Conservation (phyloP, 2,888 invertebrate genomes). For the Acanthoscelides obtectus region DNA sequence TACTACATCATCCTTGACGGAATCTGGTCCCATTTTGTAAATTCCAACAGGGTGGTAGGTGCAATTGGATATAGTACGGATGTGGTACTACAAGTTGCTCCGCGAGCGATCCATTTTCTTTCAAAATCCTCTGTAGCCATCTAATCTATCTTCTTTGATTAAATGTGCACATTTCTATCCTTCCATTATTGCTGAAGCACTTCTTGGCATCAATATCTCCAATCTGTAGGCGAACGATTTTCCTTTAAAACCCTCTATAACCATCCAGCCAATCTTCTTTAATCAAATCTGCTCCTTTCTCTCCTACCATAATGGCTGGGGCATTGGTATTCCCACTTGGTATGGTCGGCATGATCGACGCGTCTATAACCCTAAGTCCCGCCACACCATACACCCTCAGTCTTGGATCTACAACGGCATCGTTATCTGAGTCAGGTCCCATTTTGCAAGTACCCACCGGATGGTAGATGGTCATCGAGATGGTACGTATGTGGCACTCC, state of each 20-base stretch:
- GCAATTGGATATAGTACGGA: too few relatives aligned
- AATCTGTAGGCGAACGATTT: too few relatives aligned
- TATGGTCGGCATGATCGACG: constrained; percentile 85
- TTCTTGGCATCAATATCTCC: too few relatives aligned
- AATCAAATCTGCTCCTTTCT: constrained; percentile 81
- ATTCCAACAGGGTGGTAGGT: too few relatives aligned
- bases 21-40: too few relatives aligned
- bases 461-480: constrained; percentile 88
- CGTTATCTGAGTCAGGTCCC: constrained; percentile 74
- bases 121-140: too few relatives aligned
- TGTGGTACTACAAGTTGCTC: too few relatives aligned
- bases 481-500: constrained; percentile 81
- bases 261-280: constrained; percentile 71
- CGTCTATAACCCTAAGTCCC: constrained; percentile 78
- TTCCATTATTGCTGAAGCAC: too few relatives aligned
- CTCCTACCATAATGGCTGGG: constrained; percentile 87
- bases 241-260: background rate
- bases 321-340: constrained; percentile 88
- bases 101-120: too few relatives aligned
- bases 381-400: constrained; percentile 72
- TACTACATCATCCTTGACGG: too few relatives aligned
- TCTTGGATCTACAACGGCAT: constrained; percentile 78
- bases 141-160: too few relatives aligned
- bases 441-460: constrained; percentile 85
- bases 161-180: too few relatives aligned